Evolutionary conservation across 2,888 invertebrate species (phyloP), one percentile per base, ranked within the genome.

Genomic region (Apodemia zela): DNA sequence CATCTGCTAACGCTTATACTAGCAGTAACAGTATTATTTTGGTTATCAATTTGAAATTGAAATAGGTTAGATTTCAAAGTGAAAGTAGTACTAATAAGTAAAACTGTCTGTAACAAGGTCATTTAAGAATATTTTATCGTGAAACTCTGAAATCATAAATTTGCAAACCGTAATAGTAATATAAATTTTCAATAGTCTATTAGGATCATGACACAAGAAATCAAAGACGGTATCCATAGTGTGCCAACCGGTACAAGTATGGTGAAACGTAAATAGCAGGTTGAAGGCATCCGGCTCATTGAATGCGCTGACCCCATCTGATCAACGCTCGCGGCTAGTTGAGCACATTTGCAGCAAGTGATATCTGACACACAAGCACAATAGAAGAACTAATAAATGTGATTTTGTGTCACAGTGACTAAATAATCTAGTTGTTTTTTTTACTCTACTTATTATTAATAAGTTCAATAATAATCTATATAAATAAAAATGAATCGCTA

Each of bases 251-350:
- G 84, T 85, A 86, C 84, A 73, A 75, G 83, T 87, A 87, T 83
- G 87, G 88, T 82, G 87, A 88, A 89, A 89, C 87, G 85, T 87
- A 89, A 87, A 88, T 85, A 87, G 89, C 88, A 85, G 86, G 89
- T 87, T 87, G 81, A 78, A 84, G 83, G 85, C 84, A 89, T 90
- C 89, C 90, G 89, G 85, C 87, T 89, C 84, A 90, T 89, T 89
- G 87, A 90, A 90, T 88, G 84, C 87, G 87, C 84, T 89, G 90
- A 90, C 90, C 90, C 84, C 89, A 90, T 90, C 89, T 90, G 90
- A 89, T 90, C 86, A 82, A 72, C 74, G 80, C 82, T 83, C 72
- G 79, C 75, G 82, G 81, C 81, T 72, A 77, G 75, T 75, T 72
- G 75, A 72, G 78, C 78, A 82, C 82, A 85, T 81, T 84, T 77